phyloP scores from a whole-genome alignment of 2,888 invertebrate species.

The Cheiracanthium punctorium region DNA sequence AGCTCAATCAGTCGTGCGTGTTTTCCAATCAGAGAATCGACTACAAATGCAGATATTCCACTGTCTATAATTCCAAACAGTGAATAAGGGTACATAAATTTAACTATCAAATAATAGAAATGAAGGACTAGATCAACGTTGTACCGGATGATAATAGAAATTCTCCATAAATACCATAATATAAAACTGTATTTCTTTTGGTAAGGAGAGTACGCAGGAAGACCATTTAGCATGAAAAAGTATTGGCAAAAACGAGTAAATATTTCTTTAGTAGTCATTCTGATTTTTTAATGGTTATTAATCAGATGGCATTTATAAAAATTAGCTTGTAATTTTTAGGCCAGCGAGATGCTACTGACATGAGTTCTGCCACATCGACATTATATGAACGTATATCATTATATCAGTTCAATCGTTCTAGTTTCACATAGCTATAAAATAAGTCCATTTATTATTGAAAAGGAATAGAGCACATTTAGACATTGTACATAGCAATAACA shows the following conservation, averaged over 20 bases:
- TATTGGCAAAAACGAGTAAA: slow-evolving; percentile 8
- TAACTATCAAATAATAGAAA: neutral
- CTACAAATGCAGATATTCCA: slow-evolving; percentile 22
- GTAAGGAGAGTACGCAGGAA: slow-evolving; percentile 29
- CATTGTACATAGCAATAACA: too few species aligned
- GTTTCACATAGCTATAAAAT: too few species aligned
- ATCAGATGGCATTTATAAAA: too few species aligned
- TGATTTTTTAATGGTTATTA: too few species aligned
- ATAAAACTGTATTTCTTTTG: slow-evolving; percentile 8
- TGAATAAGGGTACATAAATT: neutral
- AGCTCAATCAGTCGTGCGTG: slow-evolving; percentile 20
- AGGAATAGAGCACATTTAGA: too few species aligned
- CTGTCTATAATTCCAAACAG: slow-evolving; percentile 40
- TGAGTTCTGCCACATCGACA: too few species aligned
- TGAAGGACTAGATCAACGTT: slow-evolving; percentile 20
- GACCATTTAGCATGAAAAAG: slow-evolving; percentile 41
- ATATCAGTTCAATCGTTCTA: too few species aligned
- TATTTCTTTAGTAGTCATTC: slow-evolving; percentile 7
- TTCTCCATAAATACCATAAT: slow-evolving; percentile 45
- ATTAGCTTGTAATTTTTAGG: too few species aligned
- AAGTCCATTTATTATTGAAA: too few species aligned
- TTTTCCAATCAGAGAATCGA: slow-evolving; percentile 47
- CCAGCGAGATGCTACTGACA: too few species aligned
- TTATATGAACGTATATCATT: too few species aligned
- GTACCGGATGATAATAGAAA: slow-evolving; percentile 22